phyloP scores from a whole-genome alignment of 2,797 vertebrate species.

The Cygnus olor region DNA sequence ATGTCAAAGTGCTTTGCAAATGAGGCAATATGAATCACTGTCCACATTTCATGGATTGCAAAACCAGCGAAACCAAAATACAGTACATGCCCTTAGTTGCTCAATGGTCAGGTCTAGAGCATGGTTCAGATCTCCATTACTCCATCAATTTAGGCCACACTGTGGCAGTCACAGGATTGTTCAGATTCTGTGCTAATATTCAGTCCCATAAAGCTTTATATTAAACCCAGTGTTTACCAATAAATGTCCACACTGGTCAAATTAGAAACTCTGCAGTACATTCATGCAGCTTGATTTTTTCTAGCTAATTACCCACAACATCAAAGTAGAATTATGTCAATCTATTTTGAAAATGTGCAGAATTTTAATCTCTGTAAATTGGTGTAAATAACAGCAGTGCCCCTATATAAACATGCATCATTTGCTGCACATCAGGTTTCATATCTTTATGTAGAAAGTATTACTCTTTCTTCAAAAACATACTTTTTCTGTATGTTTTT shows the following conservation, averaged over 20 bases:
- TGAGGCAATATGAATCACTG: neutral
- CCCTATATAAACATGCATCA: rapidly evolving
- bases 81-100: neutral
- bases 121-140: neutral
- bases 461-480: too few species aligned
- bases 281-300: neutral
- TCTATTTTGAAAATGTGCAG: neutral
- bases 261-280: neutral
- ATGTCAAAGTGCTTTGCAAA: neutral
- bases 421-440: neutral
- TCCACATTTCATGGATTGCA: neutral
- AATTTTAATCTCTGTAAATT: neutral
- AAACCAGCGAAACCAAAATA: neutral
- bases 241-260: neutral
- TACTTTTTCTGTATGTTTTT: neutral
- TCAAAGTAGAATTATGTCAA: neutral
- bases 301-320: neutral
- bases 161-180: neutral
- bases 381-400: neutral
- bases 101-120: neutral
- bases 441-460: neutral
- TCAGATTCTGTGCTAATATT: neutral
- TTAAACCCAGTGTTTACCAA: neutral
- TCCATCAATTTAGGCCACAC: neutral
- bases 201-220: neutral